phyloP scores from a whole-genome alignment of 2,888 invertebrate genomes.

The Drosophila peninsularis region DNA sequence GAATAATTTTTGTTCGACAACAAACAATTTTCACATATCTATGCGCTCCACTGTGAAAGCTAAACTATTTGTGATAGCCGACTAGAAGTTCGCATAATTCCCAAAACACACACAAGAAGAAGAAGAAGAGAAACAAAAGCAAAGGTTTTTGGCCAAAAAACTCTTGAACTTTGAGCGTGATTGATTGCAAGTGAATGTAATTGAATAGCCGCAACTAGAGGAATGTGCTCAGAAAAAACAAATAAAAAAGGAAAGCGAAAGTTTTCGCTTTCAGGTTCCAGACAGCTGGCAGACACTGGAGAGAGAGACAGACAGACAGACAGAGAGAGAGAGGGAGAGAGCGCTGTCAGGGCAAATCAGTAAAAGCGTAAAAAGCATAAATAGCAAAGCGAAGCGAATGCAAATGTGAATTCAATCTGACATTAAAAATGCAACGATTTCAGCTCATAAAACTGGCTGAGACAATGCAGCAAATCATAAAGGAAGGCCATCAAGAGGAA shows the following conservation, averaged over 20 bases:
- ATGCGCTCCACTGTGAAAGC: not conserved
- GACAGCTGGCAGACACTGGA: slow-evolving; percentile 61
- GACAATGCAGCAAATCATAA: slow-evolving; percentile 66
- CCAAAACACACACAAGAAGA: slow-evolving; percentile 7
- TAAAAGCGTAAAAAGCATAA: slow-evolving; percentile 41
- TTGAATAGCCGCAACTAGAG: slow-evolving; percentile 58
- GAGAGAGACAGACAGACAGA: not conserved
- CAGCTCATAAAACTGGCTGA: slow-evolving; percentile 42
- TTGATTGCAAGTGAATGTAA: slow-evolving; percentile 67
- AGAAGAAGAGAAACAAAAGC: slow-evolving; percentile 25
- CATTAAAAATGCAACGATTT: slow-evolving; percentile 67
- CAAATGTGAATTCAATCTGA: slow-evolving; percentile 71
- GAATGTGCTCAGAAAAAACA: slow-evolving; percentile 19
- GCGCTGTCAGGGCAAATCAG: slow-evolving; percentile 28
- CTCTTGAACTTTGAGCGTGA: slow-evolving; percentile 68
- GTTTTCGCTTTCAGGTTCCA: slow-evolving; percentile 62
- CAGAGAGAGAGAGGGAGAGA: not conserved
- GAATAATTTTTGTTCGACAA: not conserved
- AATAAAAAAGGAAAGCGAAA: slow-evolving; percentile 50
- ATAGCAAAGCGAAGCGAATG: slow-evolving; percentile 44
- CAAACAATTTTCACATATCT: not conserved
- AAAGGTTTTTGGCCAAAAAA: slow-evolving; percentile 46
- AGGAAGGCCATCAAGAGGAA: slow-evolving; percentile 62
- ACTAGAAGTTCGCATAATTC: slow-evolving; percentile 31
- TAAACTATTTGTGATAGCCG: slow-evolving; percentile 3